Evolutionary conservation across 2,113 vertebrate genomes (phyloP), one percentile per base, ranked within the genome.

Genomic region (Archocentrus centrarchus): DNA sequence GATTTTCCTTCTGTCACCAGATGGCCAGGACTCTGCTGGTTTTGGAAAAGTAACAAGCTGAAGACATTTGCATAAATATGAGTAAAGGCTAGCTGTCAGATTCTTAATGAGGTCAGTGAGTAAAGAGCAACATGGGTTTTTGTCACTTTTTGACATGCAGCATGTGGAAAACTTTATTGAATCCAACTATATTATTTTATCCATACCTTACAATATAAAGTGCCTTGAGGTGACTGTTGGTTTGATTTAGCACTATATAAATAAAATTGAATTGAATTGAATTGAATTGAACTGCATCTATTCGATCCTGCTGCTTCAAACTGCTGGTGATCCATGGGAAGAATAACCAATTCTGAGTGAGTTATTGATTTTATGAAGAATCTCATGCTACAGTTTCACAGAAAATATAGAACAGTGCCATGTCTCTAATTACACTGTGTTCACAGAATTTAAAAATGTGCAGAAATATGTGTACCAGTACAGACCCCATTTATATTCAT

Each of bases 51-150:
- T 47, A 92, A 81, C 85, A 88, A 79, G 73, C 70, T 60, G 27
- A 76, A 81, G 75, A 84, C 78, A 66, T 85, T 82, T 85, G 78
- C 82, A 95, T 91, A 85, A 93, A 93, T 94, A 91, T 92, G 90
- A 90, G 90, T 93, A 92, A 91, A 93, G 68, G 70, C 88, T 68
- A 85, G 83, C 90, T 91, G 92, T 92, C 92, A 87, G 57, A 59
- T 35, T 83, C 85, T 87, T 92, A 93, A 94, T 94, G 79, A 92
- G 89, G 85, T 92, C 88, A 89, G 82, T 87, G 84, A 94, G 85
- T 92, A 93, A 95, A 93, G 86, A 77, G 61, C 77, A 93, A 80
- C 80, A 58, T 5, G 59, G 86, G 63, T 89, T 88, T 87, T 94
- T 88, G 64, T 95, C 91, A 93, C 83, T 81, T 32, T 85, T 85